Percentiles rank a stretch among this genome's conserved stretches.
These are phyloP conservation scores for Hiodon alosoides DNA, from an alignment of 2,113 vertebrate genomes.

Conservation along the genomic window DNA sequence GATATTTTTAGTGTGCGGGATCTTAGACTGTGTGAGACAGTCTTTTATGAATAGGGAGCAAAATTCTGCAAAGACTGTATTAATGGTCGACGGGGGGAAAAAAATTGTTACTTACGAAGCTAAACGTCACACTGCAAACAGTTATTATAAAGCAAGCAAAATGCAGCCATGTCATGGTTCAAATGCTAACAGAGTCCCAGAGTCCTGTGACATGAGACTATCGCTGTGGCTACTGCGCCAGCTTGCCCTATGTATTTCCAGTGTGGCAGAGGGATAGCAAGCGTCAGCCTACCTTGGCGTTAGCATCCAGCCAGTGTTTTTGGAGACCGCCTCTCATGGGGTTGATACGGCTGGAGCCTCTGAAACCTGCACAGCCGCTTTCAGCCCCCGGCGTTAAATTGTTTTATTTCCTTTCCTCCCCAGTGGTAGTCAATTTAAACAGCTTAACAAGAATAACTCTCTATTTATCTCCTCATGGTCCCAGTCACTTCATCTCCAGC, in stretches of 20 bases:
- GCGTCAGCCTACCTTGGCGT: too few relatives aligned
- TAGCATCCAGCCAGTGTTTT: too few relatives aligned
- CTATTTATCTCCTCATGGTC: conserved; percentile 57
- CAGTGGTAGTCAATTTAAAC: conserved; percentile 38
- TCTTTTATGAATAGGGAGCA: not conserved
- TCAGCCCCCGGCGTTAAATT: conserved; percentile 35
- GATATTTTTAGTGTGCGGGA: not conserved
- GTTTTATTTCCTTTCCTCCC: conserved; percentile 39
- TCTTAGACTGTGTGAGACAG: not conserved
- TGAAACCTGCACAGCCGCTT: not conserved
- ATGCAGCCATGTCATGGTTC: too few relatives aligned
- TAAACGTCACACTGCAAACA: not conserved
- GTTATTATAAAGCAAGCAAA: not conserved
- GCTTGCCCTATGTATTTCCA: too few relatives aligned
- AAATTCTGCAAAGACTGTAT: not conserved
- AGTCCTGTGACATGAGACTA: too few relatives aligned
- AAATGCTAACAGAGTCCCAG: too few relatives aligned
- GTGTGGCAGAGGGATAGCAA: too few relatives aligned
- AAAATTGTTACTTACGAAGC: not conserved
- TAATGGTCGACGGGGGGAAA: not conserved
- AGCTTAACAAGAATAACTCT: conserved; percentile 46
- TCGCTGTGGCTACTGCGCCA: too few relatives aligned
- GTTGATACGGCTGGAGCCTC: too few relatives aligned
- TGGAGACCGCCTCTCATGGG: too few relatives aligned
- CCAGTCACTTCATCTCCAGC: conserved; percentile 65